phyloP scores from a whole-genome alignment of 2,113 vertebrate genomes.

The Physeter macrocephalus region DNA sequence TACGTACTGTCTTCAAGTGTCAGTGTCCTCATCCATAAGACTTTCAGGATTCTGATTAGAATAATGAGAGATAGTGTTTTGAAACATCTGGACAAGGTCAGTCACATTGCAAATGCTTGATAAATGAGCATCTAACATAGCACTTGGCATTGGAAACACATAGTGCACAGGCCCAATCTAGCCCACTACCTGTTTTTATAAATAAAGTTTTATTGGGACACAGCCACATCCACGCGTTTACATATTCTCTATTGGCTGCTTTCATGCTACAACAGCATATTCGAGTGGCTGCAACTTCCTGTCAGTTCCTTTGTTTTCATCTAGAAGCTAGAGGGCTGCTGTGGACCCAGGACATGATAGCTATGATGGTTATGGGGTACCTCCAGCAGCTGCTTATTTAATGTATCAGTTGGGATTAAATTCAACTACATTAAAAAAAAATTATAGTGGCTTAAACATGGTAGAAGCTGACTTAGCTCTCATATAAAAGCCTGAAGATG shows the following conservation, averaged over 20 bases:
- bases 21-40: not conserved
- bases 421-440: not conserved
- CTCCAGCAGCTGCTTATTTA: not conserved
- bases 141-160: not conserved
- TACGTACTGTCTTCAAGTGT: not conserved
- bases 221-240: not conserved
- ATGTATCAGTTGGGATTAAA: not conserved
- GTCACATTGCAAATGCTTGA: not conserved
- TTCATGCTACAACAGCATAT: not conserved
- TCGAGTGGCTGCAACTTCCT: not conserved
- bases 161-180: not conserved
- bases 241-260: not conserved
- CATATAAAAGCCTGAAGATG: not conserved
- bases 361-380: not conserved
- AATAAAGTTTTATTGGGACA: constrained; percentile 52
- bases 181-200: not conserved
- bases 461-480: not conserved
- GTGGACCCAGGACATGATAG: not conserved
- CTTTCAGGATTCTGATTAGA: not conserved
- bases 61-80: not conserved
- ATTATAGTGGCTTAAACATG: not conserved
- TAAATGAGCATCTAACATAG: not conserved
- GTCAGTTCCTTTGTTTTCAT: not conserved
- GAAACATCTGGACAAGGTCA: not conserved
- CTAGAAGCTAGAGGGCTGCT: not conserved